Conservation (phyloP, 2,113 vertebrate genomes). For the Phasianus colchicus region DNA sequence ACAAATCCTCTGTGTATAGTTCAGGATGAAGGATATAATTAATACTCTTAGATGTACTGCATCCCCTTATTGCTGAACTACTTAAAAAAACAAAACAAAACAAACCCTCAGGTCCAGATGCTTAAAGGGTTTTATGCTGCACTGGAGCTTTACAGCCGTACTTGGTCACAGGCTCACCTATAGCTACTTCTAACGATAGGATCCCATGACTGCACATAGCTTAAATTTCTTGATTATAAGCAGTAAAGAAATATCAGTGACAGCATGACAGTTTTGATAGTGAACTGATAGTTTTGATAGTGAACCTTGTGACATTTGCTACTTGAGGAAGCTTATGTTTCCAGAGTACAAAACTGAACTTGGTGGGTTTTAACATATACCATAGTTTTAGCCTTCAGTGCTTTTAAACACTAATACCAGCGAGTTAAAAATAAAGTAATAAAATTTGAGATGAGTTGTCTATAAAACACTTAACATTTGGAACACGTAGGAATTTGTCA, state of each 20-base stretch:
- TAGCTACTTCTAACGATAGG: not conserved
- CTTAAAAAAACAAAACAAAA: no score
- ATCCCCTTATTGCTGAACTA: not conserved
- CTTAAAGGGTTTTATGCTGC: not conserved
- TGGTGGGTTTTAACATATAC: not conserved
- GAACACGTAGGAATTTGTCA: not conserved
- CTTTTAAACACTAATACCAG: not conserved
- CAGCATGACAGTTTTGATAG: not conserved
- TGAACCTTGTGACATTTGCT: not conserved
- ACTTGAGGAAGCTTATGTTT: not conserved
- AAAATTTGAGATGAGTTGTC: not conserved
- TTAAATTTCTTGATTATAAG: not conserved
- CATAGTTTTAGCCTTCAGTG: not conserved
- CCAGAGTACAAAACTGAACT: not conserved
- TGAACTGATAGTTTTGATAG: not conserved
- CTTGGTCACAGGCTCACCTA: not conserved
- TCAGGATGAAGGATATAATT: not conserved
- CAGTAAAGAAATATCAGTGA: not conserved
- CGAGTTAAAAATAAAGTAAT: not conserved
- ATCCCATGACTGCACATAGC: not conserved
- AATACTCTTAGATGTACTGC: not conserved
- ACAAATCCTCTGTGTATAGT: not conserved
- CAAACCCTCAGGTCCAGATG: not conserved
- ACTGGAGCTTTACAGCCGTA: not conserved
- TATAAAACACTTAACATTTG: not conserved